These are phyloP conservation scores for Auanema sp. DNA, from an alignment of 2,888 invertebrate species.

Conservation along the genomic window DNA sequence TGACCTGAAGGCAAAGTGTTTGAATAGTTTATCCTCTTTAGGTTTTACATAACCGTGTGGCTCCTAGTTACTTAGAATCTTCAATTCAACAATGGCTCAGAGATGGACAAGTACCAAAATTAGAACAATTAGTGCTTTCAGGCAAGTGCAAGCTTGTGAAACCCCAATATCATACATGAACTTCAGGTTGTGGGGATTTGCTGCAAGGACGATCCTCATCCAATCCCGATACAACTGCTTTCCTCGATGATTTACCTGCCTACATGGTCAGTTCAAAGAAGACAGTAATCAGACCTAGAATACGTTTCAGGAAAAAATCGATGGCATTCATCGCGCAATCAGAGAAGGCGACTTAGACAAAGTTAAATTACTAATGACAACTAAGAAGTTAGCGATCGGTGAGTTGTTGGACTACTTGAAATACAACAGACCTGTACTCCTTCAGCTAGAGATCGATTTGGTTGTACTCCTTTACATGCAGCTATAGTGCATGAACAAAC, in stretches of 20 bases:
- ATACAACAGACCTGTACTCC: conserved; percentile 7
- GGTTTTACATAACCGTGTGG: conserved; percentile 62
- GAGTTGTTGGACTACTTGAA: conserved; percentile 64
- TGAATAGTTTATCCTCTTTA: background rate
- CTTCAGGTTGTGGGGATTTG: conserved; percentile 79
- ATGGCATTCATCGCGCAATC: conserved; percentile 82
- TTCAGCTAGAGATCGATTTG: conserved; percentile 41
- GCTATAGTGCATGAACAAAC: conserved; percentile 78
- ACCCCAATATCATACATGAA: background rate
- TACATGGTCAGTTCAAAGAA: conserved; percentile 38
- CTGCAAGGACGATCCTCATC: conserved; percentile 70
- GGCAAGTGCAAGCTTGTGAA: conserved; percentile 18
- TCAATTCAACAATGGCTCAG: conserved; percentile 85
- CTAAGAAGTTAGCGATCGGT: conserved; percentile 80
- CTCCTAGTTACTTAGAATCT: conserved; percentile 63
- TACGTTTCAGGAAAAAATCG: conserved; percentile 80
- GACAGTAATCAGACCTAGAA: background rate
- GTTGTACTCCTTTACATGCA: conserved; percentile 75
- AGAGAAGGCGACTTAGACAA: conserved; percentile 81
- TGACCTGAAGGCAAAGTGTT: background rate
- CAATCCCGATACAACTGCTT: conserved; percentile 54
- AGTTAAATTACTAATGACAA: conserved; percentile 77
- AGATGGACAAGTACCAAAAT: conserved; percentile 56
- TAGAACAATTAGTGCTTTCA: conserved; percentile 60
- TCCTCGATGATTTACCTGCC: conserved; percentile 49